Evolutionary conservation across 2,113 vertebrate species (phyloP), one percentile per base, ranked within the genome.

Genomic region (Xerus inauris): DNA sequence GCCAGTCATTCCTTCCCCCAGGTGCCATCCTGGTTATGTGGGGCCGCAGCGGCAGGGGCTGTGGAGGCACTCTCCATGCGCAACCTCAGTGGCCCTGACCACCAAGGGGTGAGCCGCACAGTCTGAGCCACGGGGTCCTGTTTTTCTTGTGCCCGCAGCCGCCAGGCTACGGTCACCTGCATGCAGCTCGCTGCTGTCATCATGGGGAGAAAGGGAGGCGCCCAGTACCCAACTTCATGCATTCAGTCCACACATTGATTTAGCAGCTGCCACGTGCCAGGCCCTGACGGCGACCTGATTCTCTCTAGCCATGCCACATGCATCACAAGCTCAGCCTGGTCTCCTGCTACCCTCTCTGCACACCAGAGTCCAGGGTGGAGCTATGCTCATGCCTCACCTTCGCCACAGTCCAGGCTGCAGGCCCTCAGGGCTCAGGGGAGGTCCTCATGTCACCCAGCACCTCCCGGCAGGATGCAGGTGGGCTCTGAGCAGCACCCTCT

Each of bases 401-500:
- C n/a, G n/a, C n/a, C n/a, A n/a, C n/a, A n/a, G n/a, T n/a, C n/a
- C n/a, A n/a, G n/a, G n/a, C n/a, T n/a, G n/a, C n/a, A n/a, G n/a
- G n/a, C n/a, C n/a, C n/a, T n/a, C n/a, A n/a, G n/a, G n/a, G n/a
- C n/a, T n/a, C n/a, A n/a, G n/a, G n/a, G n/a, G n/a, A n/a, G n/a
- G n/a, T n/a, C n/a, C n/a, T n/a, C n/a, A n/a, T n/a, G n/a, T n/a
- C n/a, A n/a, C n/a, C n/a, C n/a, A n/a, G n/a, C n/a, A n/a, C n/a
- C n/a, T n/a, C n/a, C n/a, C n/a, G n/a, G n/a, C 0, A 0, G 64
- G 64, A 65, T 17, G 1, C 32, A 42, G 82, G 38, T 0, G 9
- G 38, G 5, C 22, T 59, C 59, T 47, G 51, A 30, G 38, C 30
- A 32, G 67, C 51, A 64, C 54, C 3, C 19, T n/a, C n/a, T 54